Conservation (phyloP, 2,113 vertebrate genomes). For the Hippolais icterina region DNA sequence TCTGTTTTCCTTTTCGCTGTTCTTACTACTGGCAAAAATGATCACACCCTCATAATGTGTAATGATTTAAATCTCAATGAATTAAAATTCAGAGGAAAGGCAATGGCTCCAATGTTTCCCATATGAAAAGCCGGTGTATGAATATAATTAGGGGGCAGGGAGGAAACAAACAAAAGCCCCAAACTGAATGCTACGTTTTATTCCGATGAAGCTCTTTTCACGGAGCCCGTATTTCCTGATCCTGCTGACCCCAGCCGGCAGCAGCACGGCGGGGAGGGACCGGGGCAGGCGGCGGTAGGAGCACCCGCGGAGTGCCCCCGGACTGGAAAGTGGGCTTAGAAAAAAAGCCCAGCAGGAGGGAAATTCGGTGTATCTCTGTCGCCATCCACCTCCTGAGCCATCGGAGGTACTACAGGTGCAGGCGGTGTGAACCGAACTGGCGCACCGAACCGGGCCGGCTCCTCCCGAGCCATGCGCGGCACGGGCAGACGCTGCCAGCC, state of each 20-base stretch:
- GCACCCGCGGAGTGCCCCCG: not conserved
- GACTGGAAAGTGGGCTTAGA: not conserved
- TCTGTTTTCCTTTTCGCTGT: not conserved
- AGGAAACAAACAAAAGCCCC: not conserved
- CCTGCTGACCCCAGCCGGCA: not conserved
- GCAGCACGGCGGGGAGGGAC: not conserved
- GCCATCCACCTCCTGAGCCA: not conserved
- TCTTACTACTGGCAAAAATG: constrained; percentile 28
- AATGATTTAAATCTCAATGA: constrained; percentile 8
- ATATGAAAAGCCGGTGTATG: not conserved
- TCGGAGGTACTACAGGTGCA: not conserved
- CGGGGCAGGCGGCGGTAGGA: not conserved
- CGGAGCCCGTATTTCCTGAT: not conserved
- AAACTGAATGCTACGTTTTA: constrained; percentile 2
- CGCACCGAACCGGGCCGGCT: not conserved
- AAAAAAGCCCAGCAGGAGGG: not conserved
- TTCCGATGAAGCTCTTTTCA: not conserved
- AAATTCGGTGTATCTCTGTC: not conserved
- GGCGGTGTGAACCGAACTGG: not conserved
- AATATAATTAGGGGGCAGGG: not conserved
- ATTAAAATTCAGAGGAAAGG: not conserved
- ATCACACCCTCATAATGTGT: constrained; percentile 4
- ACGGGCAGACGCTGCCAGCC: not conserved
- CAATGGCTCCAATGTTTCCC: not conserved
- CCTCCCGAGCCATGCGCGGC: rapidly evolving